Percentiles rank a stretch among this genome's conserved stretches.
Evolutionary conservation across 2,113 vertebrate genomes (phyloP).

Genomic region (Cryptotis parvus): DNA sequence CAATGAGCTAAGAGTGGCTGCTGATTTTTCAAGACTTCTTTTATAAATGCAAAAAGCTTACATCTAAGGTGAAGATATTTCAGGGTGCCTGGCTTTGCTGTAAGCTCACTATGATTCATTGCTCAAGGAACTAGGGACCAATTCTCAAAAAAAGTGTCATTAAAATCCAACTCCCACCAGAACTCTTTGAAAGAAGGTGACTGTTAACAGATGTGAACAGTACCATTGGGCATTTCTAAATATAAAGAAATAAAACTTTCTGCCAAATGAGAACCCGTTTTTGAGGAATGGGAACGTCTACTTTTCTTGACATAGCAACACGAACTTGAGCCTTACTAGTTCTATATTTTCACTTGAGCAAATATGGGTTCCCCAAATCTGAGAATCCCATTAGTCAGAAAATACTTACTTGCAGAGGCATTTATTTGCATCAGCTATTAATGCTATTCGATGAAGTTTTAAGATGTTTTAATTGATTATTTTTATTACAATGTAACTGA

Average conservation of each 20-base stretch:
- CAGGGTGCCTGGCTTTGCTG: neutral
- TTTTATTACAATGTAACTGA: neutral
- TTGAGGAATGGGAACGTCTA: neutral
- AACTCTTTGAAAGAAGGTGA: neutral
- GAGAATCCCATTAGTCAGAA: neutral
- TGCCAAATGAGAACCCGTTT: neutral
- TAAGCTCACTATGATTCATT: neutral
- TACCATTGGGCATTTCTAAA: neutral
- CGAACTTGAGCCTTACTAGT: neutral
- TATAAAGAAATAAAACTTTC: slow-evolving; percentile 5
- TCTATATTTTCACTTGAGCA: neutral
- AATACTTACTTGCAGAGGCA: neutral
- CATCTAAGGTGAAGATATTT: neutral
- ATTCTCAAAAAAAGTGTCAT: neutral
- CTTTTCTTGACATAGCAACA: neutral
- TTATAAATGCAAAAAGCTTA: neutral
- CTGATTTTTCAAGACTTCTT: neutral
- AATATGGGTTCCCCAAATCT: neutral
- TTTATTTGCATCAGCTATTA: neutral
- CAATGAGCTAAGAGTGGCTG: neutral
- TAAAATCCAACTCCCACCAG: neutral
- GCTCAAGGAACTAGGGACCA: neutral
- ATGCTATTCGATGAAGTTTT: neutral
- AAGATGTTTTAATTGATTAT: neutral
- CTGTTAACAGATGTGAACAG: neutral